Evolutionary conservation across 2,888 invertebrate genomes (phyloP).

Genomic region (Alviniconcha strummeri): DNA sequence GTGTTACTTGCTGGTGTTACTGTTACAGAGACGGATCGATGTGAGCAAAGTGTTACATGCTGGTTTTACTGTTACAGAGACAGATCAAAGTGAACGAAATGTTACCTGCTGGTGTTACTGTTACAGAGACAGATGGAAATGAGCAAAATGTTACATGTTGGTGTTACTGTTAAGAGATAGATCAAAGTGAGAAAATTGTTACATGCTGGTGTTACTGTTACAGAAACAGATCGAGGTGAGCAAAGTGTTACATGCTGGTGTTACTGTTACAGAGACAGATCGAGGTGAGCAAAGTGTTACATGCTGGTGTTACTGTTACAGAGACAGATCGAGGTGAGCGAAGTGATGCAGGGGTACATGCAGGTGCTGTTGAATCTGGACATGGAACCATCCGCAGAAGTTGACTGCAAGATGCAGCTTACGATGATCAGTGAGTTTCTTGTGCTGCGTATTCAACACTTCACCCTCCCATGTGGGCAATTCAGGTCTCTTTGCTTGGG

Average conservation of each 20-base stretch:
- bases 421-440: slow-evolving; percentile 65
- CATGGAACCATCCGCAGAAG: slow-evolving; percentile 40
- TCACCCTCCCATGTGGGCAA: too few relatives aligned
- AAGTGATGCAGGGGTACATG: slow-evolving; percentile 72
- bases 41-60: slow-evolving; percentile 73
- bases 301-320: slow-evolving; percentile 67
- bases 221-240: slow-evolving; percentile 79
- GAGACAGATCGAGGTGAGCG: slow-evolving; percentile 78
- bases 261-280: slow-evolving; percentile 77
- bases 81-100: slow-evolving; percentile 77
- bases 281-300: slow-evolving; percentile 75
- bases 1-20: background rate
- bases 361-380: slow-evolving; percentile 53
- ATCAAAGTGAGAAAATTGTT: slow-evolving; percentile 76
- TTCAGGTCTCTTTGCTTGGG: too few relatives aligned
- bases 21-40: slow-evolving; percentile 78
- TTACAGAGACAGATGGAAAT: slow-evolving; percentile 79
- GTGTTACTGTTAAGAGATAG: slow-evolving; percentile 74
- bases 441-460: too few relatives aligned
- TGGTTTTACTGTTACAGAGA: slow-evolving; percentile 73
- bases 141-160: slow-evolving; percentile 70
- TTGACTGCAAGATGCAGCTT: slow-evolving; percentile 56
- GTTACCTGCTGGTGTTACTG: too few relatives aligned
- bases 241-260: slow-evolving; percentile 69
- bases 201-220: slow-evolving; percentile 59